Percentiles rank a stretch among this genome's conserved stretches.
Conservation (phyloP, 2,797 vertebrate species). For the Cryptoprocta ferox region DNA sequence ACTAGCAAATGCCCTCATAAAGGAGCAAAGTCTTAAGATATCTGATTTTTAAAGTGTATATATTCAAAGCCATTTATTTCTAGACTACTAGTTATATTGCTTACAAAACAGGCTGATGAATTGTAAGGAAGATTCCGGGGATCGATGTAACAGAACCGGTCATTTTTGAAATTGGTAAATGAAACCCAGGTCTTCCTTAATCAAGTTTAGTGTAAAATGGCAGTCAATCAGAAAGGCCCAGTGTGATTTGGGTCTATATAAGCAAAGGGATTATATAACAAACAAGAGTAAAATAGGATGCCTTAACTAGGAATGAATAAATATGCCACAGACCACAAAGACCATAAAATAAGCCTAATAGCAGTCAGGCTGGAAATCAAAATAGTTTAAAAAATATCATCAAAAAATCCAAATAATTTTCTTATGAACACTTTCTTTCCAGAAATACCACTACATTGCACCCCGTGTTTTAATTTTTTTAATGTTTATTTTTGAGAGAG, state of each 20-base stretch:
- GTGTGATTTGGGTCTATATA: conserved; percentile 1
- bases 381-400: neutral
- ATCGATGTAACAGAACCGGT: neutral
- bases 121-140: neutral
- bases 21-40: conserved; percentile 24
- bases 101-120: conserved; percentile 42
- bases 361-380: conserved; percentile 21
- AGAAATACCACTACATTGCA: neutral
- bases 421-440: conserved; percentile 9
- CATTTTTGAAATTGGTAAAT: conserved; percentile 52
- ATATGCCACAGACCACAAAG: neutral
- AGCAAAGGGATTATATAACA: conserved; percentile 53
- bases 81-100: neutral
- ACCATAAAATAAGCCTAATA: neutral
- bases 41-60: neutral
- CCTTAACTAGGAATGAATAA: conserved; percentile 19
- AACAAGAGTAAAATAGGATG: conserved; percentile 4
- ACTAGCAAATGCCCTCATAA: conserved; percentile 2
- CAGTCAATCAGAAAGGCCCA: conserved; percentile 22
- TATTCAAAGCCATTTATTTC: conserved; percentile 13
- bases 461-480: no score
- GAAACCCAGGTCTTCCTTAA: conserved; percentile 44
- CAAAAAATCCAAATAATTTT: conserved; percentile 50
- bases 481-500: no score
- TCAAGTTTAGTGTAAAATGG: conserved; percentile 25